phyloP scores from a whole-genome alignment of 2,113 vertebrate species.

The Enhydra lutris region DNA sequence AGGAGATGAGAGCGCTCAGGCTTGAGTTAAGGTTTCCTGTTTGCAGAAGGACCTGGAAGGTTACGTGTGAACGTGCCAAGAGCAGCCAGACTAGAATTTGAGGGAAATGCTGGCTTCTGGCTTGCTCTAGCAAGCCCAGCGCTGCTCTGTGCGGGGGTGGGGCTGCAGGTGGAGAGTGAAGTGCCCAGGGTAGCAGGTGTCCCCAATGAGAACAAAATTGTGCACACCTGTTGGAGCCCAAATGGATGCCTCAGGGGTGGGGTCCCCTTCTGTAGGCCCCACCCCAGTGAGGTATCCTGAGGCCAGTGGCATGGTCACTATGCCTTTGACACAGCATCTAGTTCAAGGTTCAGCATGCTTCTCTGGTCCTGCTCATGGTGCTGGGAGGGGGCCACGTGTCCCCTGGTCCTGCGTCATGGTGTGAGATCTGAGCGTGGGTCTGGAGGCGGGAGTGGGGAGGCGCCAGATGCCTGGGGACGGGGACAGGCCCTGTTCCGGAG shows the following conservation, averaged over 20 bases:
- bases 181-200: no score
- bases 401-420: rapidly evolving
- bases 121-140: no score
- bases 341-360: background rate
- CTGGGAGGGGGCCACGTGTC: background rate
- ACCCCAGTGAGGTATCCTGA: rapidly evolving
- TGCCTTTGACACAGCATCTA: background rate
- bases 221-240: background rate
- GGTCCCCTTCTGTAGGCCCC: background rate
- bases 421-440: rapidly evolving
- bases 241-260: background rate
- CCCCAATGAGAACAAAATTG: background rate
- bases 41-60: background rate
- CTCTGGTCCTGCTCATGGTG: background rate
- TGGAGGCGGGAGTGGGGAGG: background rate
- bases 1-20: no score
- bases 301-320: background rate
- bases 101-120: background rate
- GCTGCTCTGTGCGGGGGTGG: no score
- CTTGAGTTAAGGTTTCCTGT: no score
- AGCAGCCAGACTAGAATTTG: background rate
- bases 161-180: background rate
- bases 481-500: background rate
- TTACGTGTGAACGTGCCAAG: rapidly evolving
- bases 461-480: background rate